A percentile compares a stretch with the other conserved stretches of the same genome.
These are phyloP conservation scores for Selene dorsalis DNA, from an alignment of 2,797 vertebrate genomes.

Conservation along the genomic window DNA sequence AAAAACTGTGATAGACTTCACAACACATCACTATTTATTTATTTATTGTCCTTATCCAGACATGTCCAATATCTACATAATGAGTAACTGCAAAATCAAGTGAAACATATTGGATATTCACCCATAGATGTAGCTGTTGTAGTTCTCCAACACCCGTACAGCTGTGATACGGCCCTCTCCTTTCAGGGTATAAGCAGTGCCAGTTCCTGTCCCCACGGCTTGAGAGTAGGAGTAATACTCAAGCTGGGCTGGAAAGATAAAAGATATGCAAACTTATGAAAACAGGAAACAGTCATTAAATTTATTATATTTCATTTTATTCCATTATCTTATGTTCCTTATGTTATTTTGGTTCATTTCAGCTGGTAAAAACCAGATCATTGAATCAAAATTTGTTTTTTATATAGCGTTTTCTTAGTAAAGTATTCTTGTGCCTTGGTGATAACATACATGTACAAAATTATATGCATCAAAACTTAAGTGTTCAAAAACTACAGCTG, in stretches of 20 bases:
- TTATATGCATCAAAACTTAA: background rate
- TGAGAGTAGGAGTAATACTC: constrained; percentile 33
- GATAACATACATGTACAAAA: background rate
- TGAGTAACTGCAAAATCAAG: background rate
- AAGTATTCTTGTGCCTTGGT: too few species aligned
- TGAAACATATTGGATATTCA: constrained; percentile 9
- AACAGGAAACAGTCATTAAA: background rate
- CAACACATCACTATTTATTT: too few species aligned
- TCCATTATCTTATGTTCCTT: too few species aligned
- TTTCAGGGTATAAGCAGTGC: background rate
- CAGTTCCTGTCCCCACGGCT: constrained; percentile 19
- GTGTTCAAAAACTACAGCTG: background rate
- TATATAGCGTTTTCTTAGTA: background rate
- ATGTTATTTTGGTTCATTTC: too few species aligned
- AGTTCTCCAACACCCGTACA: constrained; percentile 26
- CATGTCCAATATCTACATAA: too few species aligned
- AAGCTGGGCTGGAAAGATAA: background rate
- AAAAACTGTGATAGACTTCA: too few species aligned
- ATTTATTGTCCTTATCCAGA: too few species aligned
- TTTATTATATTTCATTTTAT: background rate
- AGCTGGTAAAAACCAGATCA: background rate
- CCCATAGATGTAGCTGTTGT: constrained; percentile 12
- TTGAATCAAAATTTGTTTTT: background rate
- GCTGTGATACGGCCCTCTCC: constrained; percentile 45
- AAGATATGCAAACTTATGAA: background rate